These are phyloP conservation scores for Bombus picipes DNA, from an alignment of 1,140 invertebrate species.

Conservation along the genomic window DNA sequence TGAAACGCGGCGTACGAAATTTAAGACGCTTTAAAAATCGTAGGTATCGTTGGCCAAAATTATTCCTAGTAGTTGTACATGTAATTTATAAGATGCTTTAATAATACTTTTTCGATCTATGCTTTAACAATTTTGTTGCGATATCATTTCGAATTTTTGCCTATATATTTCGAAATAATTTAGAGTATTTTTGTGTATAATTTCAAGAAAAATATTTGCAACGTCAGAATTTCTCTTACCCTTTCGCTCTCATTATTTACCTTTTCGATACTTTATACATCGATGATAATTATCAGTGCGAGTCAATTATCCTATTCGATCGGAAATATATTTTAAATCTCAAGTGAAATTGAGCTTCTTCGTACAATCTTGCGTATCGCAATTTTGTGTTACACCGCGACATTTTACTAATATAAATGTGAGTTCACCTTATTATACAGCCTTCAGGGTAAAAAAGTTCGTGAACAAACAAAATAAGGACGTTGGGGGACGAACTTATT, in stretches of 20 bases:
- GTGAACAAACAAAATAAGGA: neutral
- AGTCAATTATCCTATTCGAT: neutral
- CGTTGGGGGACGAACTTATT: neutral
- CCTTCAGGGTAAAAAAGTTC: neutral
- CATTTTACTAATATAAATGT: neutral
- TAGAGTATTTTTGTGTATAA: neutral
- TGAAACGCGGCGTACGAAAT: neutral
- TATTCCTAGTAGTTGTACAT: too few relatives aligned
- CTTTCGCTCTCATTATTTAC: too few relatives aligned
- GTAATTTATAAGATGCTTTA: neutral
- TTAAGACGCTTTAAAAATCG: neutral
- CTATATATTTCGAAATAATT: too few relatives aligned
- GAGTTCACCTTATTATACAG: neutral
- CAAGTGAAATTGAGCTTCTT: neutral
- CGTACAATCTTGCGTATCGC: rapidly evolving
- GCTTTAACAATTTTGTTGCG: neutral
- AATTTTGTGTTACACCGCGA: neutral
- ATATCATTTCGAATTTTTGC: neutral
- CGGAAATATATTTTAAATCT: neutral
- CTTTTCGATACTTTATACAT: too few relatives aligned
- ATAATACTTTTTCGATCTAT: neutral
- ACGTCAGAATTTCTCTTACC: too few relatives aligned
- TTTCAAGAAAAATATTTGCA: too few relatives aligned
- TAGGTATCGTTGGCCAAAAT: neutral
- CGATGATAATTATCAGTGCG: neutral